These are phyloP conservation scores for Ochotona princeps DNA, from an alignment of 2,113 vertebrate species.

Conservation along the genomic window DNA sequence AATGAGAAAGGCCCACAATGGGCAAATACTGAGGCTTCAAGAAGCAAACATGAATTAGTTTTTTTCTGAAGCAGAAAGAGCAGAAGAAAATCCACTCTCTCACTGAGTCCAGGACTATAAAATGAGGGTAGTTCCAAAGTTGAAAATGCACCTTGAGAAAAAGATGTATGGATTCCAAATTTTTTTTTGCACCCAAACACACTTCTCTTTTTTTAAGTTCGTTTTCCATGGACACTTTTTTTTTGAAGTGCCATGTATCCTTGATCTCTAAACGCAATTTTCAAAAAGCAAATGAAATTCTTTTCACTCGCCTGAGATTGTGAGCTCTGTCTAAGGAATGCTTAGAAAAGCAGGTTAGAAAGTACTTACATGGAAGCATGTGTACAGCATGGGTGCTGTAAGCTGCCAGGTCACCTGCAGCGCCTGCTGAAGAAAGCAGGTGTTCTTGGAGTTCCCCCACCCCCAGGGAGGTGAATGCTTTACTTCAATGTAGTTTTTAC, in stretches of 20 bases:
- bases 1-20: not conserved
- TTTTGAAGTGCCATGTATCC: not conserved
- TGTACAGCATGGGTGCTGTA: not conserved
- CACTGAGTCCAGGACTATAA: not conserved
- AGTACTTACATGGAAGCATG: no score
- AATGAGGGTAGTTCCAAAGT: no score
- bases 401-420: not conserved
- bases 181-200: no score
- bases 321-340: not conserved
- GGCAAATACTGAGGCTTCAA: not conserved
- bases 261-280: conserved; percentile 13
- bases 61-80: not conserved
- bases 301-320: not conserved
- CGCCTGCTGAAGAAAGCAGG: no score
- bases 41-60: not conserved
- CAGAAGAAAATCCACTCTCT: not conserved
- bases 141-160: no score
- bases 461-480: not conserved
- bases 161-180: no score
- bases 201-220: no score
- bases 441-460: not conserved
- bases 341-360: not conserved
- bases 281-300: not conserved
- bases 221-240: no score
- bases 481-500: not conserved